A percentile compares a stretch with the other conserved stretches of the same genome.
phyloP scores from a whole-genome alignment of 1,140 invertebrate genomes.

The Atta texana region DNA sequence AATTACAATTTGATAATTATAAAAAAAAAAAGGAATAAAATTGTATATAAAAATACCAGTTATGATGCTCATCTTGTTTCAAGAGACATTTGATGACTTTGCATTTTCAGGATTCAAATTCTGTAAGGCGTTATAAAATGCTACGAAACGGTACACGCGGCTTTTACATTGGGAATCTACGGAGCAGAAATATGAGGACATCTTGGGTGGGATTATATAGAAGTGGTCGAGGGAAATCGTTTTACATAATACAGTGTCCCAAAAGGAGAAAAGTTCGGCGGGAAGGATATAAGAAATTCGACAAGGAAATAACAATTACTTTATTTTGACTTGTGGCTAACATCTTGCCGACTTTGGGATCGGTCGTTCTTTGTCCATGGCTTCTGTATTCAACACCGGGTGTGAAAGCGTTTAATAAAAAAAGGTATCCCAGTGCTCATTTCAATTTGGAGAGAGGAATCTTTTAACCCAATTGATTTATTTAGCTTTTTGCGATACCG shows the following conservation, averaged over 20 bases:
- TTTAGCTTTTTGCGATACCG: conserved; percentile 69
- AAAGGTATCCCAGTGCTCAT: conserved; percentile 56
- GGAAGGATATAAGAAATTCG: background rate
- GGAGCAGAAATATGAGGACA: background rate
- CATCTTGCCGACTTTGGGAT: conserved; percentile 37
- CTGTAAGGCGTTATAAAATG: conserved; percentile 23
- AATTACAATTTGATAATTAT: background rate
- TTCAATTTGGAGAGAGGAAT: conserved; percentile 64
- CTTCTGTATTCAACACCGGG: background rate
- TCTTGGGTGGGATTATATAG: conserved; percentile 19
- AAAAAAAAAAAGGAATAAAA: background rate
- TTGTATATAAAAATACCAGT: background rate
- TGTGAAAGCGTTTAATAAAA: conserved; percentile 63
- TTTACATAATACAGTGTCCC: conserved; percentile 1
- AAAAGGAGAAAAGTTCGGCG: background rate
- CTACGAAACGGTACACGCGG: background rate
- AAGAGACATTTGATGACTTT: background rate
- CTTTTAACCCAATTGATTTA: conserved; percentile 73
- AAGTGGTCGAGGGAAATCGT: conserved; percentile 1
- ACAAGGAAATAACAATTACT: conserved; percentile 75
- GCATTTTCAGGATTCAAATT: background rate
- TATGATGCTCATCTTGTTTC: background rate
- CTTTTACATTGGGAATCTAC: background rate
- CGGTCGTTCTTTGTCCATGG: conserved; percentile 42
- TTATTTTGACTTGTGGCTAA: conserved; percentile 80